Base-by-base conservation (phyloP, 2,888 invertebrate species). In the Celastrina argiolus region DNA sequence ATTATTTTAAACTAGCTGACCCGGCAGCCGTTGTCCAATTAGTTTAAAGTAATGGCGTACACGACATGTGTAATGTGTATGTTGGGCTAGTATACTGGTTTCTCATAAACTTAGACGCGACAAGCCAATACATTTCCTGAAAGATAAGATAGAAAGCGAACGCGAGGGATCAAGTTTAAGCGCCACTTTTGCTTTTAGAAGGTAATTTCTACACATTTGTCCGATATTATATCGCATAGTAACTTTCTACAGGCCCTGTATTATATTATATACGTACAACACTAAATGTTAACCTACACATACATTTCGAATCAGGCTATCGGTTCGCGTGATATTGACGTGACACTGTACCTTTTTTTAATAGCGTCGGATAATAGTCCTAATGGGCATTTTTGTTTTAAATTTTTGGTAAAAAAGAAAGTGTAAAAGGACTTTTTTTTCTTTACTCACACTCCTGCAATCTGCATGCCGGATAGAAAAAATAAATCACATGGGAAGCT, bases 81-180 rank as follows among this genome's bases (percentile, higher is more conserved):
- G 36, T 36, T 36, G 10, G 36, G 12, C 12, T 36, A 6, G 18
- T 18, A 26, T 51, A 61, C 61, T 61, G 61, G 36, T 61, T 61
- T 36, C 61, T 61, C 34, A 61, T 36, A 39, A 61, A 61, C 12
- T 22, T 61, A 39, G 18, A 18, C 61, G 61, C 36, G 61, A 34
- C 51, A 31, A 51, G 10, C 58, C 39, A 59, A 66, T 66, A 58
- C 28, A 39, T 36, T 61, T 67, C 45, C 39, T 39, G 65, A 39
- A 63, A 51, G 36, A 26, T 41, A 36, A 18, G 45, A 34, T 59
- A 64, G 56, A 41, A 64, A 31, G 64, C 18, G 36, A 64, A 67
- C 41, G 51, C 28, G 41, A 64, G 64, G 42, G 51, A 64, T 41
- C n/a, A 56, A 63, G 65, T 66, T 34, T 41, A 31, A 51, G 22